These are phyloP conservation scores for rat (Rattus norvegicus) DNA, from an alignment of 2,113 vertebrate species.

Conservation along the genomic window GRCr8 NC_086032.1:93161001-93161500, in stretches of 20 bases:
- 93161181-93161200: neutral
- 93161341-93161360: neutral
- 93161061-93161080: neutral
- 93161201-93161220: fast-evolving
- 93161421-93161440: neutral
- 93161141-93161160: neutral
- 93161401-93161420: neutral
- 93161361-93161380: neutral
- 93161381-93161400: neutral
- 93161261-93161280: neutral
- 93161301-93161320: neutral
- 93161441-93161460: neutral
- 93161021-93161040: neutral
- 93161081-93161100: neutral
- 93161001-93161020: neutral
- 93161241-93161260: neutral
- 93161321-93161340: neutral
- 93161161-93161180: neutral
- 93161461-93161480: neutral
- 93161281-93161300: neutral
- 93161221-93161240: too few species aligned
- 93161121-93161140: neutral
- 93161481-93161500: neutral
- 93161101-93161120: neutral
- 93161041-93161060: neutral